phyloP scores from a whole-genome alignment of 2,113 vertebrate species.

The Centrocercus urophasianus region DNA sequence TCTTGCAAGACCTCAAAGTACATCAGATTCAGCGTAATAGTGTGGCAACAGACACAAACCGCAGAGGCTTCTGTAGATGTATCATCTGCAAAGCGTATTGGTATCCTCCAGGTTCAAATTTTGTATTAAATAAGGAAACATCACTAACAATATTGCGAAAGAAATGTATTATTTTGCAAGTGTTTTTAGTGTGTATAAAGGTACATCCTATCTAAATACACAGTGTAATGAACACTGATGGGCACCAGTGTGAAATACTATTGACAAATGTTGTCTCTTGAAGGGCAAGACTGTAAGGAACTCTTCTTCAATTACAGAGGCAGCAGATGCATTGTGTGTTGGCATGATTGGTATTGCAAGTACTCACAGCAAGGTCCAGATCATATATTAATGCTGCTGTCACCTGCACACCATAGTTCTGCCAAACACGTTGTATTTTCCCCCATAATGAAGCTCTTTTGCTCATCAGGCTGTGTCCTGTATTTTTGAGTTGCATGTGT shows the following conservation, averaged over 20 bases:
- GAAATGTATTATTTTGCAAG: neutral
- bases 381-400: slow-evolving; percentile 22
- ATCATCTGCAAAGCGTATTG: neutral
- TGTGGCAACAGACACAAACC: neutral
- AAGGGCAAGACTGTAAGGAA: neutral
- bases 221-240: neutral
- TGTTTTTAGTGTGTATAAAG: neutral
- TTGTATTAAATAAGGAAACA: neutral
- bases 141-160: neutral
- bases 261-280: neutral
- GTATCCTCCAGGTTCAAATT: neutral
- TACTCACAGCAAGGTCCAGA: slow-evolving; percentile 17
- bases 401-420: slow-evolving; percentile 18
- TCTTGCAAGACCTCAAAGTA: neutral
- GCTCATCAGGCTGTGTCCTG: slow-evolving; percentile 37
- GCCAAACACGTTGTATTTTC: slow-evolving; percentile 63
- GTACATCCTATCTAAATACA: neutral
- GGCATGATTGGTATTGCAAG: slow-evolving; percentile 34
- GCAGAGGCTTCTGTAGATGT: neutral
- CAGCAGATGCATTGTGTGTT: slow-evolving; percentile 32
- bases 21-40: fast-evolving
- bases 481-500: slow-evolving; percentile 13
- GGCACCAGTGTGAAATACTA: neutral
- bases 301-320: slow-evolving; percentile 13
- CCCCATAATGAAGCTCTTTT: slow-evolving; percentile 45